A percentile compares a stretch with the other conserved stretches of the same genome.
Evolutionary conservation across 2,113 vertebrate species (phyloP).

Genomic region (Alectura lathami): DNA sequence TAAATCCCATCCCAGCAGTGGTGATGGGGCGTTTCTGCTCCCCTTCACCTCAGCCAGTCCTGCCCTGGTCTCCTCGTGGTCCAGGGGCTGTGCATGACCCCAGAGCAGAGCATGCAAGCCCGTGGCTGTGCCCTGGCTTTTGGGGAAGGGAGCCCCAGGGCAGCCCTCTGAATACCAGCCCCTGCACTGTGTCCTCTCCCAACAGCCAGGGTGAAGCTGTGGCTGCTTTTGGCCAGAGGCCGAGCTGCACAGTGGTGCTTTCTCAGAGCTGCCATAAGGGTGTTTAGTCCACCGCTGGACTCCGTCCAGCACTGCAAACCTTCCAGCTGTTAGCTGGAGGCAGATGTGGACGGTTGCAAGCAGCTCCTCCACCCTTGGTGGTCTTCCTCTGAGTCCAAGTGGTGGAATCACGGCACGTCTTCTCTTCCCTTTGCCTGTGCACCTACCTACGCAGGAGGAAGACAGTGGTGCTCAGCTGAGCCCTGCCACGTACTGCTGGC

Average conservation of each 20-base stretch:
- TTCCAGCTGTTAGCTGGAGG: background rate
- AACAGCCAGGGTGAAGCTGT: background rate
- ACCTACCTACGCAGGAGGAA: background rate
- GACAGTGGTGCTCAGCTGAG: background rate
- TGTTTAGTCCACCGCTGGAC: background rate
- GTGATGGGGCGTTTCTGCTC: background rate
- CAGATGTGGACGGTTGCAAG: background rate
- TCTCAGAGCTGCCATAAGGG: background rate
- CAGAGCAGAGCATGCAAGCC: fast-evolving
- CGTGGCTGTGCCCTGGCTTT: background rate
- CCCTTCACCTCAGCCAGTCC: background rate
- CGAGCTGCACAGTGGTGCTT: background rate
- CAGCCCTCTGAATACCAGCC: background rate
- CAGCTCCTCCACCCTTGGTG: fast-evolving
- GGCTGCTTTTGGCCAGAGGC: background rate
- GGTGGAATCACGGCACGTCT: background rate
- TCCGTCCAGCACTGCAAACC: background rate
- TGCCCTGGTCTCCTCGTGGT: fast-evolving
- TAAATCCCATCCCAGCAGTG: background rate
- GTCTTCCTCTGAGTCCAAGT: background rate
- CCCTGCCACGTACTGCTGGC: background rate
- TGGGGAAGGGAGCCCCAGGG: background rate
- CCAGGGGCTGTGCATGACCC: background rate
- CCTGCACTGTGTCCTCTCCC: background rate
- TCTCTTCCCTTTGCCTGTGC: background rate